Evolutionary conservation across 2,113 vertebrate genomes (phyloP).

Genomic region (Galbula dea): DNA sequence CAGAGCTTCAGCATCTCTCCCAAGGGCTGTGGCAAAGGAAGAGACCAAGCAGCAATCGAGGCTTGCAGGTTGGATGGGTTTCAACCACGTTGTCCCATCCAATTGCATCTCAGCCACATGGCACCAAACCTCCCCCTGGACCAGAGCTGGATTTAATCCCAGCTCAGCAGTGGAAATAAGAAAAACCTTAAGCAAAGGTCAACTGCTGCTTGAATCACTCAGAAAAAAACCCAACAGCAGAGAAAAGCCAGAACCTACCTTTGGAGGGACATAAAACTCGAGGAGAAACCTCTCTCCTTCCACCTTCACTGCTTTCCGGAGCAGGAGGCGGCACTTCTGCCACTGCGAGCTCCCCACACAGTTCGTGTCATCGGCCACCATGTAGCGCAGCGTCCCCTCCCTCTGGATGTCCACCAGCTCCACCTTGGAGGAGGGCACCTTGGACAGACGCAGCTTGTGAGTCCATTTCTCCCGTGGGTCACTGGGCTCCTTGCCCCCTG

Average conservation of each 20-base stretch:
- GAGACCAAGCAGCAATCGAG: neutral
- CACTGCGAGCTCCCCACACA: constrained; percentile 87
- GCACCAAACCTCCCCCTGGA: neutral
- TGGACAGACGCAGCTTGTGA: constrained; percentile 82
- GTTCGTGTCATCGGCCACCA: constrained; percentile 92
- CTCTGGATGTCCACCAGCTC: constrained; percentile 93
- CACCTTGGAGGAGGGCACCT: constrained; percentile 85
- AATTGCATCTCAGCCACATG: accelerated
- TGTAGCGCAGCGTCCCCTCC: constrained; percentile 91
- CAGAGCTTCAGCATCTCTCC: neutral
- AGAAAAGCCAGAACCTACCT: constrained; percentile 75
- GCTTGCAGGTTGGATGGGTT: neutral
- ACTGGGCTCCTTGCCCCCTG: constrained; percentile 52
- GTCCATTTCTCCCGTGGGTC: constrained; percentile 77
- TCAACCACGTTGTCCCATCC: neutral
- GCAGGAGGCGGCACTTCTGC: constrained; percentile 94
- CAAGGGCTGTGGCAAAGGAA: neutral
- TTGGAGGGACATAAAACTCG: constrained; percentile 96
- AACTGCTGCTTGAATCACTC: neutral
- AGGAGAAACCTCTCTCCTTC: constrained; percentile 90
- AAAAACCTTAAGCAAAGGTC: neutral
- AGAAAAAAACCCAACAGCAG: accelerated
- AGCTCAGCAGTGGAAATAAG: neutral
- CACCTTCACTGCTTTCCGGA: constrained; percentile 82
- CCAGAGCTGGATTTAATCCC: neutral